Evolutionary conservation across 1,140 invertebrate genomes (phyloP).

Genomic region (Macrosteles quadrilineatus): DNA sequence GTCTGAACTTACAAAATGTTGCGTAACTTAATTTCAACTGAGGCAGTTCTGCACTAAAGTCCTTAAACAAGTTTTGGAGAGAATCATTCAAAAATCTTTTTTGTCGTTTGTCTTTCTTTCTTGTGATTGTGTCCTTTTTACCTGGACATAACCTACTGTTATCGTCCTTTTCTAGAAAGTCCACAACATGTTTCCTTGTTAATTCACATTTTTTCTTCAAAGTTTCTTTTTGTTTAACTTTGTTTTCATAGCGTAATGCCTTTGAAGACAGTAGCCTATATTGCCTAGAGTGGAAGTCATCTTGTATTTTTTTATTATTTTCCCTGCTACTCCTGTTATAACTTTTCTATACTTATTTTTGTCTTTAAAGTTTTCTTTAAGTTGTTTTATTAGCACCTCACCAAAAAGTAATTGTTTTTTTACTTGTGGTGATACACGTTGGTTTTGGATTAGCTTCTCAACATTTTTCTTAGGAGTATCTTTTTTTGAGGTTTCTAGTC

Average conservation of each 20-base stretch:
- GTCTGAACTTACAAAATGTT: not conserved
- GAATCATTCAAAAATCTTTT: conserved; percentile 3
- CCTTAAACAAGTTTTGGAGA: not conserved
- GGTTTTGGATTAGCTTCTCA: conserved; percentile 11
- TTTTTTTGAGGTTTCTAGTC: conserved; percentile 8
- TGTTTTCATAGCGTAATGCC: not conserved
- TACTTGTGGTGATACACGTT: not conserved
- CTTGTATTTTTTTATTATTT: not conserved
- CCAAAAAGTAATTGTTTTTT: not conserved
- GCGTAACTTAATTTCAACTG: conserved; percentile 3
- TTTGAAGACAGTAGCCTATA: not conserved
- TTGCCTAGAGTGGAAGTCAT: not conserved
- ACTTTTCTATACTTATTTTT: not conserved
- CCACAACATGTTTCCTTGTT: not conserved
- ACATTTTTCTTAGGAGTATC: not conserved
- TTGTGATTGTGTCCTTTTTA: not conserved
- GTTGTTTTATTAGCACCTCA: not conserved
- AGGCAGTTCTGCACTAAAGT: conserved; percentile 6
- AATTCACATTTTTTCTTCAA: not conserved
- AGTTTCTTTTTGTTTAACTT: not conserved
- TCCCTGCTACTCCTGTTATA: not conserved
- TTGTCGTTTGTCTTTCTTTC: not conserved
- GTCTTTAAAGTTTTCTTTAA: not conserved
- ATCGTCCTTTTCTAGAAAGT: not conserved
- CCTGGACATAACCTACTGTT: not conserved